Percentiles rank a stretch among this genome's conserved stretches.
Evolutionary conservation across 2,797 vertebrate genomes (phyloP).

Genomic region (Bufotes viridis): DNA sequence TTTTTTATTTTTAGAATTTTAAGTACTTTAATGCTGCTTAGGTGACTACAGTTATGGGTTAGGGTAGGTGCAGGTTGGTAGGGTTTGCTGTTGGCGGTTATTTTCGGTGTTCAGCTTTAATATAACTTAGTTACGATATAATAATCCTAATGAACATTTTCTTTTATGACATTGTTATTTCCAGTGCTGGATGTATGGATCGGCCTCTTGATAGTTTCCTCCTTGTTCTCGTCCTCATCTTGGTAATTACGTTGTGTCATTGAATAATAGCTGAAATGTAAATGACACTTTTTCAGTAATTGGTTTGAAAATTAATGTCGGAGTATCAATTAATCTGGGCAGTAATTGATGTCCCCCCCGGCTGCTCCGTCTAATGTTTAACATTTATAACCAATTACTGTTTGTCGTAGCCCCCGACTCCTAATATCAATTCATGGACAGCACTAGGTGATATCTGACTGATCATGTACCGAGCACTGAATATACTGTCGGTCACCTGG

Average conservation of each 20-base stretch:
- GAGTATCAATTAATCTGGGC: conserved; percentile 53
- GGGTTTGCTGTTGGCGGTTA: too few relatives aligned
- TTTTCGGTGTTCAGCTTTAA: background rate
- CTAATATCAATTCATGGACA: background rate
- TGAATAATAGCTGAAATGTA: conserved; percentile 50
- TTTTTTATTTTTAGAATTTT: too few relatives aligned
- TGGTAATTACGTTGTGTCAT: conserved; percentile 21
- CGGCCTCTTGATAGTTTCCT: background rate
- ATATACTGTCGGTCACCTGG: background rate
- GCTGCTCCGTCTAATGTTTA: conserved; percentile 10
- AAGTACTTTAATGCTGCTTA: too few relatives aligned
- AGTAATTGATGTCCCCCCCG: conserved; percentile 40
- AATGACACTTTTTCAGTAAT: conserved; percentile 56
- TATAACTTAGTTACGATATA: background rate
- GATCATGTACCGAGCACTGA: background rate
- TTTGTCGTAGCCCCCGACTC: conserved; percentile 11
- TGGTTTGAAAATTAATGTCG: conserved; percentile 39
- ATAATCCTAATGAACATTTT: background rate
- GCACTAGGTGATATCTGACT: background rate
- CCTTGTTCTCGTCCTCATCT: conserved; percentile 1
- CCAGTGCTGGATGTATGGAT: background rate
- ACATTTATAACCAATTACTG: conserved; percentile 53
- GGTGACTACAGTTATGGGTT: too few relatives aligned
- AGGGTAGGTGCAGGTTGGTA: too few relatives aligned
- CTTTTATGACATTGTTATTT: background rate